These are phyloP conservation scores for Hesperia comma DNA, from an alignment of 2,888 invertebrate genomes.

Conservation along the genomic window DNA sequence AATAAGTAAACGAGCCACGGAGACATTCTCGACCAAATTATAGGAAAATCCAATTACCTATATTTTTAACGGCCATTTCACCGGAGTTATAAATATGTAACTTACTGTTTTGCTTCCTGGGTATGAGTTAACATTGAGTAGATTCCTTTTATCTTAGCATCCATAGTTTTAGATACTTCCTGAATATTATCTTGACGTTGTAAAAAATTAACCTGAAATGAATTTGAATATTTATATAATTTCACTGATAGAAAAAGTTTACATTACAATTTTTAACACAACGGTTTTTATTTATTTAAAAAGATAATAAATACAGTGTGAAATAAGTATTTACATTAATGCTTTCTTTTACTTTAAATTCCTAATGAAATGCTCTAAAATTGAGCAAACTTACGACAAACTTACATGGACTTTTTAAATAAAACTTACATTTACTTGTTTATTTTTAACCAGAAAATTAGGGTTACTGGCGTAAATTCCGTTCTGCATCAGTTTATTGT, in stretches of 20 bases:
- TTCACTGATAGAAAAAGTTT: no score
- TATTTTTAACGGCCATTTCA: no score
- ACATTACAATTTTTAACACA: no score
- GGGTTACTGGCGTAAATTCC: conserved; percentile 5
- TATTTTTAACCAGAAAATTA: conserved; percentile 22
- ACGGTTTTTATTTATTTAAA: no score
- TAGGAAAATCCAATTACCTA: no score
- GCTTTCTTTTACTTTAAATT: no score
- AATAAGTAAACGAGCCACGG: no score
- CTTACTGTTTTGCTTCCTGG: neutral
- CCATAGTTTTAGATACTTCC: neutral
- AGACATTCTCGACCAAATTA: no score
- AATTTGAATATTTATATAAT: no score
- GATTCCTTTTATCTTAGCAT: no score
- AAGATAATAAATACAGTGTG: no score
- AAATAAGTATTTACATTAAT: neutral
- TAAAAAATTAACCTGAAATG: neutral
- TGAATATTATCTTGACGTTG: conserved; percentile 1
- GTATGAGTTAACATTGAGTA: no score
- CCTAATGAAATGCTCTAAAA: neutral
- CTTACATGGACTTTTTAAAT: neutral
- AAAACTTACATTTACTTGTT: conserved; percentile 24
- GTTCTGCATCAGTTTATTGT: conserved; percentile 7
- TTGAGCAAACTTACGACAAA: neutral
- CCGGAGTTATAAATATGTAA: neutral